Base-by-base conservation (phyloP, 2,888 invertebrate genomes). In the Campopleginae sp. region DNA sequence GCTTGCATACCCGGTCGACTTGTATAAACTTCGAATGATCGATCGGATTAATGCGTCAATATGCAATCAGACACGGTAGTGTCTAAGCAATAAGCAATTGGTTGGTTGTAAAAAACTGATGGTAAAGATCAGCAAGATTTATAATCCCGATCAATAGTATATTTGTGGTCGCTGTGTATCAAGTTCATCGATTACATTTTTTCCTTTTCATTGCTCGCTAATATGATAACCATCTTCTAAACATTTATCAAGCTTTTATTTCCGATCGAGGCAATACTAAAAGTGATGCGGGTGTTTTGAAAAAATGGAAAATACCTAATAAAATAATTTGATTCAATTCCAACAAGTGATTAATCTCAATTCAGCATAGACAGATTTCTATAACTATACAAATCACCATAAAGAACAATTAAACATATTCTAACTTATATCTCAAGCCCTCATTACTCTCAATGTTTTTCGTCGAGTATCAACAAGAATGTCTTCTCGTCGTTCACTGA, bases 31-130 rank as follows among this genome's bases (percentile, higher is more conserved):
- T 12, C 31, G 31, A 61, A 48, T 46, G 0, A 58, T 66, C 54
- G 48, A 2, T 19, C 42, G 27, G 38, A 74, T 82, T 76, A 70
- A 66, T 10, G 58, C 58, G 44, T 58, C 46, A 42, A 8, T 33
- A 46, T 81, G 76, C 80, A 80, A 71, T 76, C 48, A 31, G 61
- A 80, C 46, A 81, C 44, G 76, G 79, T 77, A 74, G 65, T 85
- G 8, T 38, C 10, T 38, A 38, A 38, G 38, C 7, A 80, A 27
- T 42, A 77, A 81, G 78, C 79, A 81, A 87, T 84, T 81, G 72
- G 85, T 84, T 85, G 83, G 76, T 80, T 85, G 86, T 86, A 81
- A 86, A 70, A 75, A 27, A 81, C 46, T 76, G 44, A 58, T 51
- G 27, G 54, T 38, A 51, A 42, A 77, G 27, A 77, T 65, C 66